These are phyloP conservation scores for Lepeophtheirus salmonis DNA, from an alignment of 1,140 invertebrate genomes.

Conservation along the genomic window DNA sequence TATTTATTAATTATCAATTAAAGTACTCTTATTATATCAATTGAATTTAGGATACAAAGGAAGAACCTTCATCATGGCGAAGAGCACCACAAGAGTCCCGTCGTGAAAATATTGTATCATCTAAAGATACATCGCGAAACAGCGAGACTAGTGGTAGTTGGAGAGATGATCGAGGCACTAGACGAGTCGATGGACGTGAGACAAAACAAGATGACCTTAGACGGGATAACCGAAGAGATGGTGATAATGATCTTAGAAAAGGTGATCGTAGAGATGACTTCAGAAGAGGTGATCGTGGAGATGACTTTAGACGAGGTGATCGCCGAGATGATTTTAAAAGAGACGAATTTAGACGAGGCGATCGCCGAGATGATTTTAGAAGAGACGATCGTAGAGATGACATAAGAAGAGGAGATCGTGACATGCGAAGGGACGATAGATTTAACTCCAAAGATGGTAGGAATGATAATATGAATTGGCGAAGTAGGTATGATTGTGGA, in stretches of 20 bases:
- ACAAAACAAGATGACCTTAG: constrained; percentile 21
- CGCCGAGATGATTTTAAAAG: constrained; percentile 1
- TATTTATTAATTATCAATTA: no score
- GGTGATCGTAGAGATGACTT: constrained; percentile 19
- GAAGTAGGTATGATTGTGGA: no score
- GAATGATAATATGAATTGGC: no score
- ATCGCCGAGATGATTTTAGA: constrained; percentile 7
- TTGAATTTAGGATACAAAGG: constrained; percentile 20
- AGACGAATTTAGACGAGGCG: background rate
- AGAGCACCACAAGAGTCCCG: background rate
- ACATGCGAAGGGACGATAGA: constrained; percentile 1
- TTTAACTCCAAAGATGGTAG: constrained; percentile 17
- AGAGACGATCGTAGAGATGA: constrained; percentile 19
- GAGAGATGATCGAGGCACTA: constrained; percentile 22
- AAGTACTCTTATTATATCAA: no score
- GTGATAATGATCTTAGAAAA: constrained; percentile 9
- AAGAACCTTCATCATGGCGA: background rate
- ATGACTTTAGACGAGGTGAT: constrained; percentile 7
- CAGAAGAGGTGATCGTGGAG: constrained; percentile 7
- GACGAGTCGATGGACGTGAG: constrained; percentile 20
- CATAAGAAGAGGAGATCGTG: background rate
- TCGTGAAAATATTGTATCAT: constrained; percentile 4
- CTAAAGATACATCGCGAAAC: background rate
- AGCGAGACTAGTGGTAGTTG: constrained; percentile 21
- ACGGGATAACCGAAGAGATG: background rate